These are phyloP conservation scores for Galerucella pusilla DNA, from an alignment of 2,888 invertebrate genomes.

Conservation along the genomic window DNA sequence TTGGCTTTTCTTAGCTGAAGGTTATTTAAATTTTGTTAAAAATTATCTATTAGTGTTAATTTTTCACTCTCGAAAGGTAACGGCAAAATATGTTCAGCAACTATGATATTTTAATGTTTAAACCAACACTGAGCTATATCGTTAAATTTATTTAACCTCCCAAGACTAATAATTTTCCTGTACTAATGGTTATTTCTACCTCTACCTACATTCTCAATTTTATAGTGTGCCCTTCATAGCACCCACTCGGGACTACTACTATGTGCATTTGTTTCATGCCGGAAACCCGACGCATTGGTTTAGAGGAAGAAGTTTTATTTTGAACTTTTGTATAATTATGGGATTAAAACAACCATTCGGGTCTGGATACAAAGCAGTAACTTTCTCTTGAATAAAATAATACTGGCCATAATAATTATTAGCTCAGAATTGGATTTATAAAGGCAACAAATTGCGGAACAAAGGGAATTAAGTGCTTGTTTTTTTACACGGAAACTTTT, in stretches of 20 bases:
- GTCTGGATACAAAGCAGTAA: slow-evolving; percentile 10
- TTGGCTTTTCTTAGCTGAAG: too few species aligned
- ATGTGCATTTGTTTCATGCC: not conserved
- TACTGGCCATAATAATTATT: not conserved
- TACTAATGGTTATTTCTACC: not conserved
- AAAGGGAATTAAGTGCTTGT: not conserved
- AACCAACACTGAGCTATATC: too few species aligned
- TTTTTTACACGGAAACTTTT: too few species aligned
- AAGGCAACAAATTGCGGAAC: not conserved
- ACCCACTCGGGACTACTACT: not conserved
- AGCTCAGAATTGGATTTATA: not conserved
- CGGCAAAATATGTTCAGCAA: too few species aligned
- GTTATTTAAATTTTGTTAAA: too few species aligned
- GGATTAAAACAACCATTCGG: slow-evolving; percentile 43
- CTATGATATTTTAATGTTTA: too few species aligned
- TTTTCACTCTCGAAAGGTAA: too few species aligned
- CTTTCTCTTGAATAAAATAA: slow-evolving; percentile 3
- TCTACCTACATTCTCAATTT: slow-evolving; percentile 3
- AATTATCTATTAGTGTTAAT: too few species aligned
- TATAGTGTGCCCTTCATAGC: slow-evolving; percentile 3
- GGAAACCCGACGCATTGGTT: slow-evolving; percentile 32
- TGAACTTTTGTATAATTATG: slow-evolving; percentile 52
- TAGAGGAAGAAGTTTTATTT: slow-evolving; percentile 41
- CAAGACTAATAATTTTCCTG: not conserved
- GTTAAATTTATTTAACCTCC: not conserved